Base-by-base conservation (phyloP, 2,888 invertebrate genomes). In the Drosophila falleni region DNA sequence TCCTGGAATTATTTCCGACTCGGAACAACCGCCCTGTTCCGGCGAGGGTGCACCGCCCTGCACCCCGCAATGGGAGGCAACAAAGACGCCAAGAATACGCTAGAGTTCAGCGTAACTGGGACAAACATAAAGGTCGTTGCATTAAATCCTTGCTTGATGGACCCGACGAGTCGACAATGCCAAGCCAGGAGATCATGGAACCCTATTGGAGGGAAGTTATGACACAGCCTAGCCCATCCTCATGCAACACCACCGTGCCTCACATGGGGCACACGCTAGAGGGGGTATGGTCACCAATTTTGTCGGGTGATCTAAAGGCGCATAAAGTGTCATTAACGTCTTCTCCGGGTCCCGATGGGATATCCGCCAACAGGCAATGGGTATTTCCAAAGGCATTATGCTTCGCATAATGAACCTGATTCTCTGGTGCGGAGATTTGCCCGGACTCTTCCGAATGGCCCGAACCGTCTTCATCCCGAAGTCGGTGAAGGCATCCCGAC, bases 381-480 rank as follows among this genome's bases (percentile, higher is more conserved):
- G 35, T 49, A 63, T 68, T 39, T 47, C 58, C n/a, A 49, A 8
- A 13, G 2, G 64, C 41, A 35, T 59, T 49, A 69, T 65, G 53
- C 58, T 69, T 10, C 42, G 58, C 56, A 64, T 19, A 39, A 53
- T 64, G 51, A 68, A 64, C 56, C 44, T 66, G 15, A 66, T 66
- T 19, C 44, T 60, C 5, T 70, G 54, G 55, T 66, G 66, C 41
- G 60, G 65, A 11, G 8, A 39, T 44, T 19, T 70, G 15, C 33
- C 50, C 15, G 23, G 23, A 55, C 50, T 31, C 47, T 55, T 65
- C 59, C 50, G 69, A 70, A 31, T 60, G 69, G 59, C 59, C 15
- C n/a, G 69, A 59, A 70, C 70, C 46, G 41, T 60, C 6, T 71
- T 71, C 56, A 62, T 71, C 8, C 61, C 47, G 55, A 69, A 62